Conservation (phyloP, 2,888 invertebrate species). For the Amphipoea oculea region DNA sequence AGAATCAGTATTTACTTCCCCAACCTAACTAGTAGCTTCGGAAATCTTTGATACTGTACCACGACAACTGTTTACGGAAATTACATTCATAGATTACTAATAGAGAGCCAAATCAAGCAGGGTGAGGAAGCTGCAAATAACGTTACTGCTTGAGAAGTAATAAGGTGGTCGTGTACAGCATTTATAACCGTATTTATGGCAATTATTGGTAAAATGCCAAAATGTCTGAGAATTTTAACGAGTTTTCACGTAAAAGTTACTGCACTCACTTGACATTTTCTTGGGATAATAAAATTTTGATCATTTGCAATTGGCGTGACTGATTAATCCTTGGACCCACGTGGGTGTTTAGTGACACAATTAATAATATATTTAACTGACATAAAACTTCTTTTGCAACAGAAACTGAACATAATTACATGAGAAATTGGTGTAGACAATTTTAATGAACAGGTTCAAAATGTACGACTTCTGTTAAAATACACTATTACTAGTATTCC, state of each 20-base stretch:
- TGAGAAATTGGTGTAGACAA: background rate
- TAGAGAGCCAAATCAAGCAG: slow-evolving; percentile 46
- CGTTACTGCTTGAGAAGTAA: slow-evolving; percentile 46
- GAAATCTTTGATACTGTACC: slow-evolving; percentile 46
- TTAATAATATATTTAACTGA: background rate
- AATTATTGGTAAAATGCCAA: slow-evolving; percentile 75
- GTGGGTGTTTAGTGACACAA: slow-evolving; percentile 23
- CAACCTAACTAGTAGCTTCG: slow-evolving; percentile 32
- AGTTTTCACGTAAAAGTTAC: slow-evolving; percentile 60
- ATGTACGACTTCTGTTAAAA: background rate
- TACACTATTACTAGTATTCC: background rate
- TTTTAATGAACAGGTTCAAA: background rate
- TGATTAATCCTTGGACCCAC: slow-evolving; percentile 8
- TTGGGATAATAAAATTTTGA: slow-evolving; percentile 42
- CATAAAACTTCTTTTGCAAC: background rate
- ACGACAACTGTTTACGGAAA: slow-evolving; percentile 67
- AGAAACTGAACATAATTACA: background rate
- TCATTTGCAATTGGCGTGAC: slow-evolving; percentile 36
- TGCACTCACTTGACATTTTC: slow-evolving; percentile 54
- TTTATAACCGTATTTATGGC: slow-evolving; percentile 64
- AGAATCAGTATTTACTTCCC: slow-evolving; percentile 56
- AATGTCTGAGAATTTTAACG: slow-evolving; percentile 78
- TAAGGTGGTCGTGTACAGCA: slow-evolving; percentile 54
- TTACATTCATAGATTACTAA: slow-evolving; percentile 63
- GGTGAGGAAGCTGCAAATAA: slow-evolving; percentile 55